A percentile compares a stretch with the other conserved stretches of the same genome.
phyloP scores from a whole-genome alignment of 37 sponge, comb jelly and placozoan species.

The Petrosia ficiformis region DNA sequence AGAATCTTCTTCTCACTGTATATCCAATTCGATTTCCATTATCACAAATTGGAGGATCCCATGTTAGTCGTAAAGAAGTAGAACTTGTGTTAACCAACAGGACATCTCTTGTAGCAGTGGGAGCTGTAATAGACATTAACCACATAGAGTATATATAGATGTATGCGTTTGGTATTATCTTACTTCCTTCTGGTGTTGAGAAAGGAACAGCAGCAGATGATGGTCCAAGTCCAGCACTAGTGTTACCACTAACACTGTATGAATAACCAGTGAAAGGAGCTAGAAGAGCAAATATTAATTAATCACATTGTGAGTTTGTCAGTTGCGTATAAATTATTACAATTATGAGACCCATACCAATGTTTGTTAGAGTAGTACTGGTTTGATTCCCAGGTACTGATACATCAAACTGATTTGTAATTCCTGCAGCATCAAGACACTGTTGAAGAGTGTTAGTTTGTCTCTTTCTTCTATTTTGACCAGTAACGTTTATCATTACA shows the following conservation, averaged over 20 bases:
- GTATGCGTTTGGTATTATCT: neutral
- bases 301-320: neutral
- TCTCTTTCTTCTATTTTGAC: slow-evolving; percentile 15
- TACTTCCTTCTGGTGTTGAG: slow-evolving; percentile 28
- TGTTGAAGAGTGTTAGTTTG: slow-evolving; percentile 1
- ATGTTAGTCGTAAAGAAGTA: slow-evolving; percentile 20
- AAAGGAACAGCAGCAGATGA: slow-evolving; percentile 16
- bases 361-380: neutral
- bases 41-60: slow-evolving; percentile 36
- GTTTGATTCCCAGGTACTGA: slow-evolving; percentile 21
- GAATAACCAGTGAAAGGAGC: slow-evolving; percentile 39
- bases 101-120: slow-evolving; percentile 8
- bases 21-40: slow-evolving; percentile 32
- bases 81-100: neutral
- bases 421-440: slow-evolving; percentile 28
- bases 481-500: neutral
- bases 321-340: neutral
- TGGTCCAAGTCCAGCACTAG: slow-evolving; percentile 17
- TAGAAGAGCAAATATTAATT: neutral
- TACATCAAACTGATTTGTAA: slow-evolving; percentile 5
- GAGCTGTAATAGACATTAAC: slow-evolving; percentile 3
- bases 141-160: neutral
- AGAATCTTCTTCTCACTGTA: slow-evolving; percentile 7
- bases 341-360: slow-evolving; percentile 25
- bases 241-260: slow-evolving; percentile 22